These are phyloP conservation scores for Perizoma affinitatum DNA, from an alignment of 2,888 invertebrate genomes.

Conservation along the genomic window DNA sequence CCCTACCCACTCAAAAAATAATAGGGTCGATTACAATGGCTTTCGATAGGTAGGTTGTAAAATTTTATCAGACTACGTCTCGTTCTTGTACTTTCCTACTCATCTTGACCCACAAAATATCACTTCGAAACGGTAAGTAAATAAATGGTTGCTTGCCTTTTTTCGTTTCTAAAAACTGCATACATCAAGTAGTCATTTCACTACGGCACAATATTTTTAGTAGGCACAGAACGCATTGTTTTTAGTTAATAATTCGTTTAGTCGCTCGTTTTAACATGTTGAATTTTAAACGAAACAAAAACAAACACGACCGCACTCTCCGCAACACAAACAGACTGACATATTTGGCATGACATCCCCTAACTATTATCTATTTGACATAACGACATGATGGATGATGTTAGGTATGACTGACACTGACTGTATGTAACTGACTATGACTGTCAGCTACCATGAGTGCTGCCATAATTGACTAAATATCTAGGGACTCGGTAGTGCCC, in stretches of 20 bases:
- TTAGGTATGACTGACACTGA: too few species aligned
- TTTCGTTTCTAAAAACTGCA: constrained; percentile 3
- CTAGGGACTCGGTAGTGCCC: too few species aligned
- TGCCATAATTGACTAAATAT: too few species aligned
- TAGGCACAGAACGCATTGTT: constrained; percentile 2
- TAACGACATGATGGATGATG: too few species aligned
- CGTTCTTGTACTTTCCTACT: constrained; percentile 1
- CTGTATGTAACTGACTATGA: too few species aligned
- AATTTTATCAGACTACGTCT: too few species aligned
- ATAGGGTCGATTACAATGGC: too few species aligned
- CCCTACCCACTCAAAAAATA: constrained; percentile 1
- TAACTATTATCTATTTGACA: too few species aligned
- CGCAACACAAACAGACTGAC: constrained; percentile 56
- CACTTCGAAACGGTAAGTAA: not conserved
- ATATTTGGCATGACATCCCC: constrained; percentile 20
- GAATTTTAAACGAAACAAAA: constrained; percentile 56
- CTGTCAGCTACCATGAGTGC: too few species aligned
- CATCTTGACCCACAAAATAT: constrained; percentile 9
- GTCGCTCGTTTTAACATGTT: constrained; percentile 61
- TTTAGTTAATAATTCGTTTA: constrained; percentile 40
- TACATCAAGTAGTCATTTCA: constrained; percentile 25
- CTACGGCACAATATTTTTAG: constrained; percentile 20
- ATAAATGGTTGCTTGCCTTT: constrained; percentile 14
- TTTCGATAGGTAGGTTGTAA: too few species aligned
- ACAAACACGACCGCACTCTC: constrained; percentile 64